Evolutionary conservation across 1,140 invertebrate species (phyloP), one percentile per base, ranked within the genome.

Genomic region (Trichogramma pretiosum): DNA sequence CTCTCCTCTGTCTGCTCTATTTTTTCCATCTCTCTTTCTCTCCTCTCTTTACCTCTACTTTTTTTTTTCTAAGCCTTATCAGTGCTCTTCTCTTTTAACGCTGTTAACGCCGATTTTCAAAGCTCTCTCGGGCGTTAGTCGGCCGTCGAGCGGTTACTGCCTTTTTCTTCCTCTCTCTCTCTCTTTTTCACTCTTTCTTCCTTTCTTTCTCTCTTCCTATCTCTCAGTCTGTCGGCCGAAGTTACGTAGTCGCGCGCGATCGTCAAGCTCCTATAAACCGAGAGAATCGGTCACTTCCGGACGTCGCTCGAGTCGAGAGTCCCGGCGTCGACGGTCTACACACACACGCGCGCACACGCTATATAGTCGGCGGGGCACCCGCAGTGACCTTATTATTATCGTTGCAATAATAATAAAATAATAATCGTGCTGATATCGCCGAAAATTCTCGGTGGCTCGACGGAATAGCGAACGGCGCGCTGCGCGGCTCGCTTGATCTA

Each of bases 201-300:
- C 48, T 56, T 46, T 51, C 17, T 45, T 46, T 49, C 51, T 50
- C 46, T 45, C 53, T 38, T 39, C 53, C 46, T 53, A 34, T 48
- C 50, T 53, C 52, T 50, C 53, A 37, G 38, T 49, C 45, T 54
- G 38, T 48, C 48, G 53, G 53, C 50, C 51, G 49, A 46, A 52
- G 47, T 54, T 56, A 51, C 49, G 50, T 53, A 55, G 36, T 48
- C 48, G 46, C 51, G 46, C 53, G 11, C 42, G 48, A 45, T 54
- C 51, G 52, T 51, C 41, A 47, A 43, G 35, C 53, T 52, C 52
- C 52, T 13, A 9, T 19, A 19, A 34, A 17, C 11, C 21, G n/a
- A n/a, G 32, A 19, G 32, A 36, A 17, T 13, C 28, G 41, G 18
- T 24, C 22, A 2, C 3, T 16, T 35, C 14, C 22, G 22, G 23